Conservation (phyloP, 2,113 vertebrate species). For the Lota lota region DNA sequence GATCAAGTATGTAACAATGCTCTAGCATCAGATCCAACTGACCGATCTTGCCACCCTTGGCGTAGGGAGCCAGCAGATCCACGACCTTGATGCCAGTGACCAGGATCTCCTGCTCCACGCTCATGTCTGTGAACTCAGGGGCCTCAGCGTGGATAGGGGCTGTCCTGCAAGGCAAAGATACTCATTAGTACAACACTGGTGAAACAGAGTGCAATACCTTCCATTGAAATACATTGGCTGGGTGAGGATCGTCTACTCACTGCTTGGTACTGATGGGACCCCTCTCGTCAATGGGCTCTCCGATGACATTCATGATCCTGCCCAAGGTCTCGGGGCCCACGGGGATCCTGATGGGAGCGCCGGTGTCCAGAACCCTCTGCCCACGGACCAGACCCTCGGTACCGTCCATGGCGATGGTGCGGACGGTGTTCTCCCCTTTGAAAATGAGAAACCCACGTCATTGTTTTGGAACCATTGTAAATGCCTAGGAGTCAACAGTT, state of each 20-base stretch:
- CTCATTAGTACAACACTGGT: too few relatives aligned
- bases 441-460: neutral
- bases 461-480: neutral
- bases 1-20: too few relatives aligned
- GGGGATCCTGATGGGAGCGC: conserved; percentile 93
- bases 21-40: conserved; percentile 33
- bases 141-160: conserved; percentile 96
- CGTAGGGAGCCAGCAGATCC: conserved; percentile 94
- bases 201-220: neutral
- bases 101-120: conserved; percentile 97
- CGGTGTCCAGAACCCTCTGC: conserved; percentile 92
- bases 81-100: conserved; percentile 98
- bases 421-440: conserved; percentile 93
- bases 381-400: conserved; percentile 95
- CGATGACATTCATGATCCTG: conserved; percentile 98
- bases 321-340: conserved; percentile 95
- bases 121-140: conserved; percentile 96
- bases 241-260: conserved; percentile 52
- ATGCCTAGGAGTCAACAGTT: neutral
- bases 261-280: conserved; percentile 94
- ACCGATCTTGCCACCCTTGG: conserved; percentile 98
- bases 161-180: conserved; percentile 70
- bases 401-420: conserved; percentile 98
- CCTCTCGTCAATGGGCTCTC: conserved; percentile 95
- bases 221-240: too few relatives aligned